Evolutionary conservation across 2,797 vertebrate genomes (phyloP).

Genomic region (Lepus oiostolus): DNA sequence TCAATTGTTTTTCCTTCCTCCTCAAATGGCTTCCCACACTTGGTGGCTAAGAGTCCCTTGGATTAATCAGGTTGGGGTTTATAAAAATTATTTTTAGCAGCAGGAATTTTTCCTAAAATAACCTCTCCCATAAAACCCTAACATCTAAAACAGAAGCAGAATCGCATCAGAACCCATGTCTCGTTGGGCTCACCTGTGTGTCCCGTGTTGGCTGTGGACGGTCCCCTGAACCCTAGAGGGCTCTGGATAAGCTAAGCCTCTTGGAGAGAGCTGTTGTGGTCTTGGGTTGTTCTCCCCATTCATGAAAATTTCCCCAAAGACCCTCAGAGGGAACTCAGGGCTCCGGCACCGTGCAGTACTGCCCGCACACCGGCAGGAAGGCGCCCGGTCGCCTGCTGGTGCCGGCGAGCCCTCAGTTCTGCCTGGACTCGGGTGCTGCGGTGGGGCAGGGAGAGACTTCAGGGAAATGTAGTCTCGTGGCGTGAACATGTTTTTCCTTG

Average conservation of each 20-base stretch:
- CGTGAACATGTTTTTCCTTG: background rate
- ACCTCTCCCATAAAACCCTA: background rate
- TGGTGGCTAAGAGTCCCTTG: background rate
- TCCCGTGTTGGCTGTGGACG: conserved; percentile 13
- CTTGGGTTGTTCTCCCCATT: conserved; percentile 54
- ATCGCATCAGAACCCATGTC: background rate
- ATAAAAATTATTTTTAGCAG: conserved; percentile 59
- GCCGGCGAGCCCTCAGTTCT: background rate
- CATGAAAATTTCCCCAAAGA: background rate
- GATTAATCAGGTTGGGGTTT: background rate
- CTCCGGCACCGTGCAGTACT: background rate
- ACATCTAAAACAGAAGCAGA: conserved; percentile 21
- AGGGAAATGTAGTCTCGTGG: background rate
- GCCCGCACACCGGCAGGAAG: background rate
- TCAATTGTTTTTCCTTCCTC: background rate
- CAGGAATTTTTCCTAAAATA: conserved; percentile 44
- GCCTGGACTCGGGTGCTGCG: background rate
- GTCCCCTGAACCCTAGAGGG: background rate
- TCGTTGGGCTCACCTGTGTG: conserved; percentile 5
- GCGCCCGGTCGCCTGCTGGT: background rate
- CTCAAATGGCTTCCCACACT: background rate
- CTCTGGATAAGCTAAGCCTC: conserved; percentile 39
- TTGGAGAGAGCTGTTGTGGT: background rate
- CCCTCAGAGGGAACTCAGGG: background rate
- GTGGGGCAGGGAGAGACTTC: background rate